phyloP scores from a whole-genome alignment of 2,113 vertebrate species.

The Talpa occidentalis region DNA sequence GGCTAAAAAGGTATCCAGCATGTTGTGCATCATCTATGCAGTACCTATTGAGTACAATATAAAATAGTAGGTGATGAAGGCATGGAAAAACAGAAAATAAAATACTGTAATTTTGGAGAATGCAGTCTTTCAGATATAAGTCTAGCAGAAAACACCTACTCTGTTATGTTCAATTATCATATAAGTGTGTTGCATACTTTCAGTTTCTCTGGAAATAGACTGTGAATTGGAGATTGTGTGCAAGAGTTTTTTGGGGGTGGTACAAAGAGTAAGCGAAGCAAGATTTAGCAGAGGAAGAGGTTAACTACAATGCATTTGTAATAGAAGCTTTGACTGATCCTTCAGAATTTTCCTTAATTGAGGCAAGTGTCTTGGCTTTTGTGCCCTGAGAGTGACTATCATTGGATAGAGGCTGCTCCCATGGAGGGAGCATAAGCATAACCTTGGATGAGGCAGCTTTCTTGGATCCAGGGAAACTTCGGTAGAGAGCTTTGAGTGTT shows the following conservation, averaged over 20 bases:
- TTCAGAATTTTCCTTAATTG: neutral
- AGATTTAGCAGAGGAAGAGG: neutral
- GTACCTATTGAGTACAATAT: neutral
- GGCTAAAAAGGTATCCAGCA: neutral
- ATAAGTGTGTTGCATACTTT: neutral
- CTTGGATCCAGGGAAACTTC: neutral
- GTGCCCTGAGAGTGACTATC: neutral
- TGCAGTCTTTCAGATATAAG: neutral
- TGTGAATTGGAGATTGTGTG: neutral
- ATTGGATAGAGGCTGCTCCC: neutral
- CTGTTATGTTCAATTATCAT: neutral
- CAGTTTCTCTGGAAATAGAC: neutral
- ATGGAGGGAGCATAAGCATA: neutral
- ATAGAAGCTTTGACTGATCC: neutral
- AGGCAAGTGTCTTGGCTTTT: neutral
- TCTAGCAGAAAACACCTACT: neutral
- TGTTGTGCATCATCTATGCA: neutral
- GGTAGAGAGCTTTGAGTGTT: neutral
- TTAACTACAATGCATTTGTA: neutral
- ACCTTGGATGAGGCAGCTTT: neutral
- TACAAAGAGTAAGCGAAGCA: neutral
- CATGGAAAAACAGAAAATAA: neutral
- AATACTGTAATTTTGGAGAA: neutral
- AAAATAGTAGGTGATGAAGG: neutral
- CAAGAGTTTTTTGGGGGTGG: neutral